These are phyloP conservation scores for Aspidiotus destructor DNA, from an alignment of 2,888 invertebrate genomes.

Conservation along the genomic window DNA sequence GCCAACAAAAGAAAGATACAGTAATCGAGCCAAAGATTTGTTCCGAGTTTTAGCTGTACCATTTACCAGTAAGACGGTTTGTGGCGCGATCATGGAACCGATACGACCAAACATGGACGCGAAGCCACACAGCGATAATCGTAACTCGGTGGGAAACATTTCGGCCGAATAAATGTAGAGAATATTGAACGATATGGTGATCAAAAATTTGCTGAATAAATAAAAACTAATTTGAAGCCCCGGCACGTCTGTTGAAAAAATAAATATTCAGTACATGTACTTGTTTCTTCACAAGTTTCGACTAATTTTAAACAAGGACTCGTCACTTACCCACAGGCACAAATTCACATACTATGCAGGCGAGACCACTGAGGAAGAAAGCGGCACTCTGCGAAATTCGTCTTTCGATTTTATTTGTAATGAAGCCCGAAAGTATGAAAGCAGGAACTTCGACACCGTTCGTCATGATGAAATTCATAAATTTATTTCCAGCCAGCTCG, in stretches of 20 bases:
- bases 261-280: neutral
- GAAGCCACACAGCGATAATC: slow-evolving; percentile 34
- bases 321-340: slow-evolving; percentile 46
- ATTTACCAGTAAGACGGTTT: slow-evolving; percentile 34
- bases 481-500: slow-evolving; percentile 61
- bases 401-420: slow-evolving; percentile 37
- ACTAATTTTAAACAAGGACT: neutral
- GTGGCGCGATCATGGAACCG: slow-evolving; percentile 35
- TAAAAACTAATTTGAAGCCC: slow-evolving; percentile 24
- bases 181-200: slow-evolving; percentile 34
- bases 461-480: slow-evolving; percentile 60
- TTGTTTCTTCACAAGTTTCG: neutral
- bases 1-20: slow-evolving; percentile 21
- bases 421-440: slow-evolving; percentile 37
- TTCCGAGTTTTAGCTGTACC: no score
- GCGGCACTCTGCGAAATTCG: slow-evolving; percentile 35
- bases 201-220: slow-evolving; percentile 34
- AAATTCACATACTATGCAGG: slow-evolving; percentile 52
- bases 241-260: slow-evolving; percentile 9
- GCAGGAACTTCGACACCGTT: slow-evolving; percentile 39
- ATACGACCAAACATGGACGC: slow-evolving; percentile 35
- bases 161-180: slow-evolving; percentile 35
- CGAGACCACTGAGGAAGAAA: slow-evolving; percentile 37
- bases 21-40: no score
- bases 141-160: slow-evolving; percentile 35